A percentile compares a stretch with the other conserved stretches of the same genome.
These are phyloP conservation scores for Agrilus biguttatus DNA, from an alignment of 2,888 invertebrate species.

Conservation along the genomic window DNA sequence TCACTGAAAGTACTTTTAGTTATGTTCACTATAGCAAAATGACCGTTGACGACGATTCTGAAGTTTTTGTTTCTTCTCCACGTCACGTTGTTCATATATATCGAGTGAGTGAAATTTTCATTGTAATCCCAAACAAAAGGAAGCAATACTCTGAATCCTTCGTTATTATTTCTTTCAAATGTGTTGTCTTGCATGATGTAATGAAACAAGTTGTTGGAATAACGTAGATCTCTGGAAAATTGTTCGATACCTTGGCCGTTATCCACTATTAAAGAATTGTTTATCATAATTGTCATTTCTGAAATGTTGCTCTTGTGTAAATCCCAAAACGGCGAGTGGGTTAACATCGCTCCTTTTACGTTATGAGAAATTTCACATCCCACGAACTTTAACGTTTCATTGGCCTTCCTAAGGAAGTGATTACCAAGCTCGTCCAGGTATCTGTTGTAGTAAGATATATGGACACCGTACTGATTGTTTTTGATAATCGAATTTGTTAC, in stretches of 20 bases:
- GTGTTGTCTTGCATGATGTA: conserved; percentile 80
- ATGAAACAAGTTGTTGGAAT: conserved; percentile 94
- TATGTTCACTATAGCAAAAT: conserved; percentile 81
- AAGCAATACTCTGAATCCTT: conserved; percentile 77
- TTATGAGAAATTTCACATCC: conserved; percentile 73
- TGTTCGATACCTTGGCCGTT: conserved; percentile 83
- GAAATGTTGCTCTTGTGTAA: conserved; percentile 74
- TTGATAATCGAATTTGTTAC: conserved; percentile 60
- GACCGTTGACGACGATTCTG: conserved; percentile 75
- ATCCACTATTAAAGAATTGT: conserved; percentile 68
- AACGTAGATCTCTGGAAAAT: conserved; percentile 81
- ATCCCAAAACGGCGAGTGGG: conserved; percentile 78
- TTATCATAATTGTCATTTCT: conserved; percentile 80
- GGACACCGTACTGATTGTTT: conserved; percentile 67
- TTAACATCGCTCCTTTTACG: conserved; percentile 61
- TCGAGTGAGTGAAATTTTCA: conserved; percentile 85
- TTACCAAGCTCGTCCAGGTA: conserved; percentile 76
- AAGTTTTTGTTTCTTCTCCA: conserved; percentile 81
- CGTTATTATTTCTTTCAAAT: conserved; percentile 69
- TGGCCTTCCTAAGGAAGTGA: conserved; percentile 72
- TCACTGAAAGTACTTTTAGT: conserved; percentile 71
- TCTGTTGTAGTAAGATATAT: conserved; percentile 76
- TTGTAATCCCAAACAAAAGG: conserved; percentile 95
- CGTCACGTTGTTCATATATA: conserved; percentile 74
- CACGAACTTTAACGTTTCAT: conserved; percentile 70